phyloP scores from a whole-genome alignment of 2,797 vertebrate genomes.

The Buphagus erythrorhynchus region DNA sequence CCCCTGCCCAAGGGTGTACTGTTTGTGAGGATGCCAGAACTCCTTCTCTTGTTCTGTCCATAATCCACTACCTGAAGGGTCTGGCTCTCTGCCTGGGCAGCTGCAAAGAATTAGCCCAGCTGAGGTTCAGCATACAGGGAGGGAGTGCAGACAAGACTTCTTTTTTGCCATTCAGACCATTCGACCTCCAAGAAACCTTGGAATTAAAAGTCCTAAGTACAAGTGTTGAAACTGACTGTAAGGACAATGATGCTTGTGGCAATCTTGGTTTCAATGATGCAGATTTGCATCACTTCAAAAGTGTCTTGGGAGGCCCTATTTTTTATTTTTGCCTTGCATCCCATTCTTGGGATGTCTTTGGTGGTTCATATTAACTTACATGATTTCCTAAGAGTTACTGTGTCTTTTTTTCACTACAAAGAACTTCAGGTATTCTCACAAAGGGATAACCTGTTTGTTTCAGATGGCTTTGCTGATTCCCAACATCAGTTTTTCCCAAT shows the following conservation, averaged over 20 bases:
- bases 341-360: neutral
- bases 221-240: neutral
- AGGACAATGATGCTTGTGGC: neutral
- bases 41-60: neutral
- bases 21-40: neutral
- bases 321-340: neutral
- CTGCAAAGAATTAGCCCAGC: constrained; percentile 22
- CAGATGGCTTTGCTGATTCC: neutral
- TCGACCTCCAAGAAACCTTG: neutral
- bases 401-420: neutral
- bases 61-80: neutral
- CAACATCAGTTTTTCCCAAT: neutral
- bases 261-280: neutral
- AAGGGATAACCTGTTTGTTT: neutral
- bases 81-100: constrained; percentile 41
- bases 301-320: neutral
- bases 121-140: neutral
- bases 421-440: neutral
- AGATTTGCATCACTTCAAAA: neutral
- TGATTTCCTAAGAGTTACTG: neutral
- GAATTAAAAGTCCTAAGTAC: neutral
- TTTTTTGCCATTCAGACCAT: neutral
- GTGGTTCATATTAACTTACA: neutral
- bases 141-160: neutral
- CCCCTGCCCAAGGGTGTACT: neutral